Percentiles rank a stretch among this genome's conserved stretches.
These are phyloP conservation scores for Vulpes ferrilata DNA, from an alignment of 2,113 vertebrate species.

Conservation along the genomic window DNA sequence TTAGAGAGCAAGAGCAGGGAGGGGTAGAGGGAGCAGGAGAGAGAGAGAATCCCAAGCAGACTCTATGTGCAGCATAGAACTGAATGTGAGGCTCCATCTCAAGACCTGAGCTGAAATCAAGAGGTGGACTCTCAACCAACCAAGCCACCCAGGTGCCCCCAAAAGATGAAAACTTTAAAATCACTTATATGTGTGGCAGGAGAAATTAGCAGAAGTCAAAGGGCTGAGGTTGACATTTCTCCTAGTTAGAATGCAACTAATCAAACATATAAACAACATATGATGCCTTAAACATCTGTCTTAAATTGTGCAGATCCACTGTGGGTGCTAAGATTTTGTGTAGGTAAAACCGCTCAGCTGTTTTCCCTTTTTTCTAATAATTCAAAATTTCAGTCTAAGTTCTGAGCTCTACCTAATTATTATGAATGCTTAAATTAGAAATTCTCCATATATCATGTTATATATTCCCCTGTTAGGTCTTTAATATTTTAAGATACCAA, in stretches of 20 bases:
- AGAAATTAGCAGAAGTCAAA: background rate
- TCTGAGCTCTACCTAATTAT: constrained; percentile 34
- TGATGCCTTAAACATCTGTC: background rate
- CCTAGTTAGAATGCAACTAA: background rate
- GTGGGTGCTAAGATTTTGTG: background rate
- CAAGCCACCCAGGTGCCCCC: background rate
- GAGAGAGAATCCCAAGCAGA: background rate
- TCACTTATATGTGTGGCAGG: background rate
- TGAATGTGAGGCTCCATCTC: background rate
- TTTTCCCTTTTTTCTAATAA: background rate
- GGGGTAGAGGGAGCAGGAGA: background rate
- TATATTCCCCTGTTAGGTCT: background rate
- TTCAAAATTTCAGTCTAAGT: constrained; percentile 39
- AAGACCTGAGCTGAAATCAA: background rate
- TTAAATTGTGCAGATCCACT: background rate
- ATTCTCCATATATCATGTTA: background rate
- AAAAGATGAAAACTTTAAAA: background rate
- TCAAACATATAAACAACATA: background rate
- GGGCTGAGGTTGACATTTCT: background rate
- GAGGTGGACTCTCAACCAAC: background rate
- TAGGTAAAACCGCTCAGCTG: background rate
- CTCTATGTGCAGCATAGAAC: background rate
- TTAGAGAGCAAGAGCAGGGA: background rate
- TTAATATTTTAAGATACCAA: constrained; percentile 53
- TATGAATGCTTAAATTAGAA: constrained; percentile 35